Evolutionary conservation across 1,140 invertebrate genomes (phyloP), one percentile per base, ranked within the genome.

Genomic region (Bursaphelenchus mucronatus): DNA sequence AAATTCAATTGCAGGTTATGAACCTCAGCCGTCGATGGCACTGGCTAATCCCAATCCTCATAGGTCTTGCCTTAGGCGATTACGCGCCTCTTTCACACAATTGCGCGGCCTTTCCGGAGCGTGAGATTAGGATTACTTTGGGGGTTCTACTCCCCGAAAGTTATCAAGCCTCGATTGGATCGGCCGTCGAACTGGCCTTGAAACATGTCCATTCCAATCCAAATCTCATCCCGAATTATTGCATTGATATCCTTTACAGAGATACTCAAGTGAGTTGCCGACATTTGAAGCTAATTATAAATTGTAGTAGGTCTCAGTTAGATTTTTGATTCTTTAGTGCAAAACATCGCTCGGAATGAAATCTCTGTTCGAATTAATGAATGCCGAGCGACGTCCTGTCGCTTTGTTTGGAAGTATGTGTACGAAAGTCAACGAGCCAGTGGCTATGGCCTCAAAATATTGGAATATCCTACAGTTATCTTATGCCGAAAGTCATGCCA

Each of bases 351-450:
- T 95, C n/a, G 94, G 93, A 1, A 92, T 97, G 66, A 95, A 95
- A 82, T 89, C 91, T 0, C 94, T 97, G 82, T 97, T 97, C 83
- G 94, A 97, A 83, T 93, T 96, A 90, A 93, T 97, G 89, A 89
- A 93, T 84, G 88, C 80, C 87, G 88, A 5, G 89, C 92, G 7
- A 86, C 72, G 89, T 76, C 96, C 94, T 82, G 85, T 95, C 68
- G 92, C 96, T 87, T 85, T 97, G 57, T 97, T 97, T 79, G 94
- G 94, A 0, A 92, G 91, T 11, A 91, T 92, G 3, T 97, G 94
- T 82, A 94, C 91, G 0, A 89, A 91, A 76, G 93, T 96, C 70
- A 97, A 93, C 0, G 92, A 94, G 83, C 92, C 93, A 49, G 93
- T 96, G 70, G 93, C 93, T 11, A 96, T 97, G 85, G 92, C 94